A percentile compares a stretch with the other conserved stretches of the same genome.
These are phyloP conservation scores for Ambastaia sidthimunki DNA, from an alignment of 2,797 vertebrate genomes.

Conservation along the genomic window DNA sequence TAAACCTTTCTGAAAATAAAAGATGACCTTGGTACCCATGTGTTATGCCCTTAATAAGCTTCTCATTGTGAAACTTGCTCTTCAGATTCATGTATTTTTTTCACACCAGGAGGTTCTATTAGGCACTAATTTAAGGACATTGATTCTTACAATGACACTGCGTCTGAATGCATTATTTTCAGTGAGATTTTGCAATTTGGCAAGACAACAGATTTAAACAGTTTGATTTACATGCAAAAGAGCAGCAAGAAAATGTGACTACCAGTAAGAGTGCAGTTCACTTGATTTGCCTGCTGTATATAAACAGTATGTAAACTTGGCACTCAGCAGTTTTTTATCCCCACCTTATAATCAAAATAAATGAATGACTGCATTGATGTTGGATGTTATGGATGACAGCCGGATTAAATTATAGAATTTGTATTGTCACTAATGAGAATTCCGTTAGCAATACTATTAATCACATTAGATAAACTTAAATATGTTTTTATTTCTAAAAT, in stretches of 20 bases:
- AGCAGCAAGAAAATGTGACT: no score
- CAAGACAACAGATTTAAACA: background rate
- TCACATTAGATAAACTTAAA: background rate
- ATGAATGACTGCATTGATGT: background rate
- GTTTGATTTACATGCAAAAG: no score
- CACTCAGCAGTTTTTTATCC: background rate
- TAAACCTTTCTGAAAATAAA: no score
- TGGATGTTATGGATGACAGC: background rate
- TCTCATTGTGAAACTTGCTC: no score
- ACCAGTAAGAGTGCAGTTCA: no score
- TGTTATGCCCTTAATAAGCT: no score
- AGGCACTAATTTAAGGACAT: background rate
- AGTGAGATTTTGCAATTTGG: background rate
- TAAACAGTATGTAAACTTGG: no score
- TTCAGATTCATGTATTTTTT: background rate
- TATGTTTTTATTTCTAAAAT: constrained; percentile 32
- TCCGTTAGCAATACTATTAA: background rate
- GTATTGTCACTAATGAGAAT: background rate
- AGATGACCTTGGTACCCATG: no score
- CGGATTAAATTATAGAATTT: background rate
- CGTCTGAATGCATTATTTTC: background rate
- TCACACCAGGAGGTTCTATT: background rate
- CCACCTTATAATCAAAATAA: background rate
- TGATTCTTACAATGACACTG: background rate
- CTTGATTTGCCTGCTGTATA: no score